These are phyloP conservation scores for Strigops habroptila DNA, from an alignment of 2,113 vertebrate genomes.

Conservation along the genomic window DNA sequence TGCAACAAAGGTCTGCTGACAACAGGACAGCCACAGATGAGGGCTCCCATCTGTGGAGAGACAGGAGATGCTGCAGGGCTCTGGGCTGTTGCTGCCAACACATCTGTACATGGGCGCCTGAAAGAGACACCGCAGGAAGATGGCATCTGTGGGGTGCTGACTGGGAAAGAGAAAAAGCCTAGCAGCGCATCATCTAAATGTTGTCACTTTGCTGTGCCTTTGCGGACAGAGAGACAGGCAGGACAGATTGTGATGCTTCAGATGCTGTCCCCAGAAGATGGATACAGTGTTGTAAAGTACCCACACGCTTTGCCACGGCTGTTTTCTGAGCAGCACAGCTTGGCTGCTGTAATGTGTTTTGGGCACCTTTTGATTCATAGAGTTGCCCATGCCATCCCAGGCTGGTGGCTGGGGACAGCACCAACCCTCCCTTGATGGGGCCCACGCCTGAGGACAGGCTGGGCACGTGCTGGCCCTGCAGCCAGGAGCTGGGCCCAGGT, in stretches of 20 bases:
- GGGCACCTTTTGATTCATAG: neutral
- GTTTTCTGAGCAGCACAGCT: neutral
- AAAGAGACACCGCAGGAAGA: neutral
- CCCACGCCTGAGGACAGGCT: no score
- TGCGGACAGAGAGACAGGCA: neutral
- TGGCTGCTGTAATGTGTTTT: accelerated
- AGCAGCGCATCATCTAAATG: accelerated
- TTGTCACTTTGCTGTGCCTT: accelerated
- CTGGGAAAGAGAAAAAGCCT: neutral
- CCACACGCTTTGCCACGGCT: accelerated
- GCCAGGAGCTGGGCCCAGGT: neutral
- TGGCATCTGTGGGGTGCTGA: accelerated
- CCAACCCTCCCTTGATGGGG: neutral
- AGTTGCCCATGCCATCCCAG: accelerated
- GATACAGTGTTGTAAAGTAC: neutral
- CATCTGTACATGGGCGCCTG: accelerated
- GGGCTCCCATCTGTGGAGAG: neutral
- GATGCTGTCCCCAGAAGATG: accelerated
- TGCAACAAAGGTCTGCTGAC: neutral
- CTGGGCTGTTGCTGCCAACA: neutral
- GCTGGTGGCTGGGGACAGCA: neutral
- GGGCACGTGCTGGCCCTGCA: accelerated
- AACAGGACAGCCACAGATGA: accelerated
- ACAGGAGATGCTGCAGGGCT: accelerated
- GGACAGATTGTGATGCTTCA: neutral